Percentiles rank a stretch among this genome's conserved stretches.
Evolutionary conservation across 2,113 vertebrate genomes (phyloP).

Genomic region (Bombycilla garrulus): DNA sequence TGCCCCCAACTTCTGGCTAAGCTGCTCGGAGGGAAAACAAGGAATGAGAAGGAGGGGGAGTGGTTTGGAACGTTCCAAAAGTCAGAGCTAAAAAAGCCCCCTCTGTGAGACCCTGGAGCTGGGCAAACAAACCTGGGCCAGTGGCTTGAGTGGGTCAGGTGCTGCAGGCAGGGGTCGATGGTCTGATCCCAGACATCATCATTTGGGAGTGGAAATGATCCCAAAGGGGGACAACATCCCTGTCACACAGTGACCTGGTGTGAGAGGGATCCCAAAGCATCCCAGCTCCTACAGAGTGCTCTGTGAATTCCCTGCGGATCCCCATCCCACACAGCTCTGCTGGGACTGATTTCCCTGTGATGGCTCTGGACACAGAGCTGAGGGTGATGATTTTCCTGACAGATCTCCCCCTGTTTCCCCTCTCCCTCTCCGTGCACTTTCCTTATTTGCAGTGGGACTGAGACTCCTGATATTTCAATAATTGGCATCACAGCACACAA

Average conservation of each 20-base stretch:
- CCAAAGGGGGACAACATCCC: neutral
- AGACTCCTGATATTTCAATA: neutral
- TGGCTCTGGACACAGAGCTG: neutral
- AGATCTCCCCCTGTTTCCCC: too few relatives aligned
- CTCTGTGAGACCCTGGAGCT: neutral
- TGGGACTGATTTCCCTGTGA: rapidly evolving
- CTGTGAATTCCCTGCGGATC: neutral
- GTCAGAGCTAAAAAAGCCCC: neutral
- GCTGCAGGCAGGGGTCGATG: rapidly evolving
- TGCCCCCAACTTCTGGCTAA: slow-evolving; percentile 39
- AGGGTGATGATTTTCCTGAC: neutral
- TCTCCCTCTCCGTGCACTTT: rapidly evolving
- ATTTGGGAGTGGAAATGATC: rapidly evolving
- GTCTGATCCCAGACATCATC: rapidly evolving
- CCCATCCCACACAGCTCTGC: neutral
- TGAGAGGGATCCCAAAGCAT: too few relatives aligned
- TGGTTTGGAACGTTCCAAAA: neutral
- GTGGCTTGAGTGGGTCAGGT: neutral
- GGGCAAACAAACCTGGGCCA: neutral
- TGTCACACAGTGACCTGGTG: rapidly evolving
- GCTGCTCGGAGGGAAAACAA: slow-evolving; percentile 53
- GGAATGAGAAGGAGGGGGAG: neutral
- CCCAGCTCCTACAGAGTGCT: neutral
- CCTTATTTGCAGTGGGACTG: neutral
- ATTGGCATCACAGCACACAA: neutral